These are phyloP conservation scores for Drosophila conformis DNA, from an alignment of 2,888 invertebrate genomes.

Conservation along the genomic window DNA sequence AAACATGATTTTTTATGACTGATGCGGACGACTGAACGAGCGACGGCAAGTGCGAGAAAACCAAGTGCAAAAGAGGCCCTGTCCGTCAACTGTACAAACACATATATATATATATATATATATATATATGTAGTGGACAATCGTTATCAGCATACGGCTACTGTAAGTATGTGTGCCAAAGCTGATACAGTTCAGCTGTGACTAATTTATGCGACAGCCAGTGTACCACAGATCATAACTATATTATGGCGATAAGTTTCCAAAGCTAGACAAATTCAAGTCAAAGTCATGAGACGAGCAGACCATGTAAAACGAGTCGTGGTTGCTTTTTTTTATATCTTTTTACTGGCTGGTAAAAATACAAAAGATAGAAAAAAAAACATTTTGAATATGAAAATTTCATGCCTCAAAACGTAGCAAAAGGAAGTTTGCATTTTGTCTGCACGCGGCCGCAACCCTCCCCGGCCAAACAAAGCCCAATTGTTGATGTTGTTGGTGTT, in stretches of 20 bases:
- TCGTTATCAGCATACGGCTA: constrained; percentile 62
- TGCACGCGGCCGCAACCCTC: constrained; percentile 67
- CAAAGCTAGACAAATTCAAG: constrained; percentile 67
- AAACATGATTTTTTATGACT: constrained; percentile 81
- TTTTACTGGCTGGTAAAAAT: not conserved
- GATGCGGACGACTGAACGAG: constrained; percentile 34
- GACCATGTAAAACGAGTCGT: constrained; percentile 58
- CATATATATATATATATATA: not conserved
- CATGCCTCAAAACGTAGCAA: constrained; percentile 48
- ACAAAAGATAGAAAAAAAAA: constrained; percentile 6
- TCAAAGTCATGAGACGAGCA: constrained; percentile 59
- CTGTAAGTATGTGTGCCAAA: constrained; percentile 19
- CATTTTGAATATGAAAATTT: constrained; percentile 47
- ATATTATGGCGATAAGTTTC: constrained; percentile 64
- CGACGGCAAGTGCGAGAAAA: constrained; percentile 19
- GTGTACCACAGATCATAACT: constrained; percentile 71
- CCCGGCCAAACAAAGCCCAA: constrained; percentile 17
- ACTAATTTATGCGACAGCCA: constrained; percentile 68
- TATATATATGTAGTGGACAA: constrained; percentile 6
- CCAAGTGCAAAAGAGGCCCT: constrained; percentile 36
- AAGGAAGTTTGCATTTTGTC: constrained; percentile 76
- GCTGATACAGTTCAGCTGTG: constrained; percentile 56
- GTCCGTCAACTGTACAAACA: constrained; percentile 28
- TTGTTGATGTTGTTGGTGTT: constrained; percentile 75
- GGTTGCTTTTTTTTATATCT: constrained; percentile 1